Percentiles rank a stretch among this genome's conserved stretches.
Conservation (phyloP, 2,113 vertebrate species). For the Thunnus maccoyii region DNA sequence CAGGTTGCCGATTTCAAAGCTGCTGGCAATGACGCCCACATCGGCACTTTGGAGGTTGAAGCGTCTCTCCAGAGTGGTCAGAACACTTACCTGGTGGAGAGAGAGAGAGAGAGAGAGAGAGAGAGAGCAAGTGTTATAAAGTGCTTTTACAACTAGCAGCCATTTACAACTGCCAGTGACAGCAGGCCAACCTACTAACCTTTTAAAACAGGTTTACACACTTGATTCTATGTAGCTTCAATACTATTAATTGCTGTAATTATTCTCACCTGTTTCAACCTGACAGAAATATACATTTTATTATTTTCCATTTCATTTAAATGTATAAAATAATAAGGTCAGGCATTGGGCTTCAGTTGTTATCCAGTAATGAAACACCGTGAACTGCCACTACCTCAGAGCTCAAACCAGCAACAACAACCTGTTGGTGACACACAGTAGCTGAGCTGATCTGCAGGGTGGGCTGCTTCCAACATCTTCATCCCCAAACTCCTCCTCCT, state of each 20-base stretch:
- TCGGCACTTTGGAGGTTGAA: conserved; percentile 99
- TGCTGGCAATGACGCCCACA: conserved; percentile 98
- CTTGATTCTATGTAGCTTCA: neutral
- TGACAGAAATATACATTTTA: neutral
- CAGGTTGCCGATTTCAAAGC: conserved; percentile 98
- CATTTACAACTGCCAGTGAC: neutral
- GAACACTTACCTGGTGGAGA: conserved; percentile 91
- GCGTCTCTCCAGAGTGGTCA: conserved; percentile 96
- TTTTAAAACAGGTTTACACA: neutral
- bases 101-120: neutral
- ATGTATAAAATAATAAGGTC: neutral
- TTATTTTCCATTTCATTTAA: neutral
- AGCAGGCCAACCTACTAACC: neutral
- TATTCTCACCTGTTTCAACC: neutral
- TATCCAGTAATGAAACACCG: neutral
- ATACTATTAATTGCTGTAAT: neutral
- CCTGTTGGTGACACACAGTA: conserved; percentile 20
- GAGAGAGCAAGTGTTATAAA: neutral
- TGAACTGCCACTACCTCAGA: conserved; percentile 24
- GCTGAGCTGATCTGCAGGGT: neutral
- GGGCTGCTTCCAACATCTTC: conserved; percentile 14
- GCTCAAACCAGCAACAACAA: conserved; percentile 6
- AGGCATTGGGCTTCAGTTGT: neutral
- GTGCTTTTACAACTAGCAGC: conserved; percentile 9
- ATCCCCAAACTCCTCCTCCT: conserved; percentile 1